Evolutionary conservation across 2,113 vertebrate species (phyloP), one percentile per base, ranked within the genome.

Genomic region (Diphyllodes magnificus): DNA sequence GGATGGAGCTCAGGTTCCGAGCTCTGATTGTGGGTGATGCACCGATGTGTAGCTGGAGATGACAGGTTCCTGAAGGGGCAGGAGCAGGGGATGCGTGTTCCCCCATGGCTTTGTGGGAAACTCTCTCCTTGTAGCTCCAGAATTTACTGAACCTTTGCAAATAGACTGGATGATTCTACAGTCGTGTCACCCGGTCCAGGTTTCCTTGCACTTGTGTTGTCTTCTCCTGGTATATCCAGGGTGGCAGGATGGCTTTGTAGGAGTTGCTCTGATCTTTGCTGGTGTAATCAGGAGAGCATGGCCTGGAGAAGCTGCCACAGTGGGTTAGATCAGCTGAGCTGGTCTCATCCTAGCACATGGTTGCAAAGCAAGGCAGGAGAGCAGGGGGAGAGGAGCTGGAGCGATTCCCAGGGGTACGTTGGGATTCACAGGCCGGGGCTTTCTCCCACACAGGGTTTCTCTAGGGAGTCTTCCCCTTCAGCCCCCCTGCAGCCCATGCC

Each of bases 321-420:
- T 77, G 63, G 54, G 25, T 91, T 39, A 87, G 53, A 28, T 65
- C 82, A 77, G 54, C 79, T 90, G 71, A 80, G 53, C 65, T 2
- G 6, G 8, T 35, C 57, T 82, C 33, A 54, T 21, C 56, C 65
- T 75, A 65, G 53, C 21, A 11, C 1, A 4, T 8, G 30, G 33
- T 20, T 44, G 40, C 49, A 75, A 66, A 66, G 73, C 4, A 16
- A 82, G 47, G 70, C 83, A 63, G 80, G 57, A 71, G 60, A 24
- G 76, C 40, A 47, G 63, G 49, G 44, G 21, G 47, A 51, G 61
- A 57, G 39, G 86, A 82, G 31, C 15, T 50, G 44, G 53, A n/a
- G 27, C 0, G 3, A 56, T 45, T 70, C 27, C 15, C 1, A 0
- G 3, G 13, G 10, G 4, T 49, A 5, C 61, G 8, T 0, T 57